Conservation (phyloP, 2,113 vertebrate genomes). For the Turdus rufiventris region DNA sequence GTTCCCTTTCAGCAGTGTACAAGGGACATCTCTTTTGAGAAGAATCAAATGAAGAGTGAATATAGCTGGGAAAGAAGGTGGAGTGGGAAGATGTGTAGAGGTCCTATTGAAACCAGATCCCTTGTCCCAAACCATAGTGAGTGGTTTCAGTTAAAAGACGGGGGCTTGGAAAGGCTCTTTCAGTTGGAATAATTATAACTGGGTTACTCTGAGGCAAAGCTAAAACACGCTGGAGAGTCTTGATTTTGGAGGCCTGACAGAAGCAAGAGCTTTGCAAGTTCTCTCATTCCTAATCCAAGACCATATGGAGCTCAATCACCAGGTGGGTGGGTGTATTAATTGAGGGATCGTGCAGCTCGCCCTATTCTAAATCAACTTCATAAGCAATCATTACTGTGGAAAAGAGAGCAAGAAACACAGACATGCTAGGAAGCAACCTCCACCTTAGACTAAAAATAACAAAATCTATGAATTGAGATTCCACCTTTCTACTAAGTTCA, state of each 20-base stretch:
- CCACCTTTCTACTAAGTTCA: background rate
- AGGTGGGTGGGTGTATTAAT: background rate
- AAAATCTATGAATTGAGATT: background rate
- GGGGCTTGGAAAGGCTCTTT: background rate
- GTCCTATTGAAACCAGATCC: background rate
- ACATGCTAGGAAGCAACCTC: background rate
- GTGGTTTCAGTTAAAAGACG: background rate
- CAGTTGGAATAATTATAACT: background rate
- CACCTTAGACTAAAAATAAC: background rate
- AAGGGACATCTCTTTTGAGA: background rate
- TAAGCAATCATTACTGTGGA: background rate
- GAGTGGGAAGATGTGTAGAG: background rate
- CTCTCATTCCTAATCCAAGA: background rate
- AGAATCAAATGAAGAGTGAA: background rate
- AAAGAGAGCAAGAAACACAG: background rate
- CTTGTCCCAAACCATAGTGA: background rate
- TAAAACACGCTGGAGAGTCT: background rate
- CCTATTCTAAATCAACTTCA: background rate
- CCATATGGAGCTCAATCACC: constrained; percentile 1
- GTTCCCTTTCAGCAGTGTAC: background rate
- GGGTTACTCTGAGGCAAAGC: background rate
- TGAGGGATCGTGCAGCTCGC: background rate
- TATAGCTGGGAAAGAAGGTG: background rate
- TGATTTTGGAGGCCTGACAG: constrained; percentile 11
- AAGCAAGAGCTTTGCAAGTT: constrained; percentile 21